Percentiles rank a stretch among this genome's conserved stretches.
Evolutionary conservation across 2,888 invertebrate genomes (phyloP).

Genomic region (Philereme vetulata): DNA sequence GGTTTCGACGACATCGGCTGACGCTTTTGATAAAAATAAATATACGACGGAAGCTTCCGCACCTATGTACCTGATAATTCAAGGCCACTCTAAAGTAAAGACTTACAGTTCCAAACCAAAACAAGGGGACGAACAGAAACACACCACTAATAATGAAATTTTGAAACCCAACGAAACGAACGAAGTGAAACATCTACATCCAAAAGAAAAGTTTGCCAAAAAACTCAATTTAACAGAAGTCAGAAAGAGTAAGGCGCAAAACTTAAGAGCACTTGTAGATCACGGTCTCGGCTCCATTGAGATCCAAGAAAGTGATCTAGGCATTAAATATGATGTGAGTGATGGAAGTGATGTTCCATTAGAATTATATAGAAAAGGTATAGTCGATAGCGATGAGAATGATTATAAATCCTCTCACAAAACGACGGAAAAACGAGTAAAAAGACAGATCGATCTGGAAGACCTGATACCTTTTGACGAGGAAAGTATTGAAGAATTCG

Average conservation of each 20-base stretch:
- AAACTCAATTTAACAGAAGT: conserved; percentile 55
- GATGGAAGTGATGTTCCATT: conserved; percentile 78
- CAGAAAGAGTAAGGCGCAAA: conserved; percentile 61
- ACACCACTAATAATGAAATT: conserved; percentile 76
- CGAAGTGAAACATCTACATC: conserved; percentile 84
- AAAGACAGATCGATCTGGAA: conserved; percentile 70
- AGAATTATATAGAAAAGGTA: conserved; percentile 85
- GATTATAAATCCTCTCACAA: conserved; percentile 52
- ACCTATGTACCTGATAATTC: conserved; percentile 90
- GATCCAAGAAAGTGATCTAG: conserved; percentile 83
- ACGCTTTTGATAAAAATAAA: conserved; percentile 48
- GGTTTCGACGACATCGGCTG: conserved; percentile 80
- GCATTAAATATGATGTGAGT: conserved; percentile 83
- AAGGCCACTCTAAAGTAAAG: conserved; percentile 94
- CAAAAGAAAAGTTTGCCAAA: conserved; percentile 64
- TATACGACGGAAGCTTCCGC: conserved; percentile 75
- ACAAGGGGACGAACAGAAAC: conserved; percentile 66
- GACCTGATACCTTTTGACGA: conserved; percentile 73
- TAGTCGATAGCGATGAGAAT: conserved; percentile 82
- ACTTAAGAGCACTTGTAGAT: conserved; percentile 67
- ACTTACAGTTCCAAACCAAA: conserved; percentile 88
- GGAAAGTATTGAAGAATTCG: conserved; percentile 70
- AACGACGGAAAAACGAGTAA: conserved; percentile 50
- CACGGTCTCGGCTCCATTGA: conserved; percentile 78
- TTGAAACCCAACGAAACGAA: conserved; percentile 76